Percentiles rank a stretch among this genome's conserved stretches.
These are phyloP conservation scores for Sebastolobus alascanus DNA, from an alignment of 2,797 vertebrate genomes.

Conservation along the genomic window DNA sequence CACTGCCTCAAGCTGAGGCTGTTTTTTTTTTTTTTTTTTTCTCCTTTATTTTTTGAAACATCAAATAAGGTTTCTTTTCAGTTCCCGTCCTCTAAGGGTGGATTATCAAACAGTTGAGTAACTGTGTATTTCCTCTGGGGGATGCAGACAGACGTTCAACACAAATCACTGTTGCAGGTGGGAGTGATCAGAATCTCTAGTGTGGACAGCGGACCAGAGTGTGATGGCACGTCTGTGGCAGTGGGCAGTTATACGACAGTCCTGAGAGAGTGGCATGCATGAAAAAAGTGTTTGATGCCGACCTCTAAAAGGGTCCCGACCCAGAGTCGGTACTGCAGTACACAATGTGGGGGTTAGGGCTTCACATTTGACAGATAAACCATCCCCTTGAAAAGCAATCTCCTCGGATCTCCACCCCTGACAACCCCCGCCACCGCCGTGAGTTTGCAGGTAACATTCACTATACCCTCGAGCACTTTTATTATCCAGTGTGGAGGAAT, in stretches of 20 bases:
- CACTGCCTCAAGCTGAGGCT: neutral
- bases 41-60: neutral
- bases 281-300: slow-evolving; percentile 40
- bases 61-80: slow-evolving; percentile 12
- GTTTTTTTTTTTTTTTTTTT: too few species aligned
- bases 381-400: slow-evolving; percentile 72
- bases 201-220: neutral
- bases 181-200: slow-evolving; percentile 27
- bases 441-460: slow-evolving; percentile 72
- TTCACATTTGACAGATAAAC: slow-evolving; percentile 52
- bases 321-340: neutral
- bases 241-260: slow-evolving; percentile 27
- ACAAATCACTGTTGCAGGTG: slow-evolving; percentile 19
- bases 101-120: slow-evolving; percentile 24
- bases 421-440: slow-evolving; percentile 39
- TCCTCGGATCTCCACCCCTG: slow-evolving; percentile 49
- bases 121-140: slow-evolving; percentile 9
- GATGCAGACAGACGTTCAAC: slow-evolving; percentile 24
- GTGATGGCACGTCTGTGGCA: slow-evolving; percentile 37
- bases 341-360: slow-evolving; percentile 26
- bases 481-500: slow-evolving; percentile 57
- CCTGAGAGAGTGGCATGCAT: slow-evolving; percentile 1
- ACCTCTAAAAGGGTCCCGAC: slow-evolving; percentile 25
- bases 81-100: neutral
- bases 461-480: slow-evolving; percentile 67